A percentile compares a stretch with the other conserved stretches of the same genome.
phyloP scores from a whole-genome alignment of 2,888 invertebrate species.

The Sinodicranocentrus sp. region DNA sequence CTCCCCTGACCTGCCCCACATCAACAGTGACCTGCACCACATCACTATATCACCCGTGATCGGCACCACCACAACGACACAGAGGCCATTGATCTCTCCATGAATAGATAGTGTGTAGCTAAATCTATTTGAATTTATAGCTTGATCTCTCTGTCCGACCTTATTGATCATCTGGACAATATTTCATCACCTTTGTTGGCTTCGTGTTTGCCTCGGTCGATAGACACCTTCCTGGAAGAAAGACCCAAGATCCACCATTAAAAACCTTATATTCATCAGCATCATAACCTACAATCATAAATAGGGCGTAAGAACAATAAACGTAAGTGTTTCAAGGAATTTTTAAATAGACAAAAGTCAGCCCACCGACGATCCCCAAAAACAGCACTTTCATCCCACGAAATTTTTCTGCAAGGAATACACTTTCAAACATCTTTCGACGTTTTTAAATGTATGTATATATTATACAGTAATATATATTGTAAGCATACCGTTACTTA shows the following conservation, averaged over 20 bases:
- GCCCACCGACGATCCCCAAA: slow-evolving; percentile 47
- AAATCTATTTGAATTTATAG: slow-evolving; percentile 45
- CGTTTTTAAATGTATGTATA: not conserved
- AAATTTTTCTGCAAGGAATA: not conserved
- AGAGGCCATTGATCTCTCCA: slow-evolving; percentile 52
- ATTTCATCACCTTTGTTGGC: slow-evolving; percentile 21
- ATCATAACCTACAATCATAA: not conserved
- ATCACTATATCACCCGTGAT: not conserved
- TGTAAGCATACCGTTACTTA: not conserved
- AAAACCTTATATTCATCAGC: not conserved
- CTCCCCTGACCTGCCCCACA: not conserved
- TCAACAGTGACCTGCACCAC: too few relatives aligned
- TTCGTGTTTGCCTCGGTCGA: not conserved
- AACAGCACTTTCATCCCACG: slow-evolving; percentile 31
- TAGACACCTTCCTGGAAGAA: not conserved
- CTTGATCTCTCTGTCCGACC: slow-evolving; percentile 52
- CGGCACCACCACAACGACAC: not conserved
- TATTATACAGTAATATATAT: not conserved
- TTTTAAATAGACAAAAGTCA: slow-evolving; percentile 40
- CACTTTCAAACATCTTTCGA: slow-evolving; percentile 20
- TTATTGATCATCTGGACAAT: not conserved
- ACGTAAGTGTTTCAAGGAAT: not conserved
- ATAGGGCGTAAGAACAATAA: slow-evolving; percentile 29
- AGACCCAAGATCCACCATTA: too few relatives aligned
- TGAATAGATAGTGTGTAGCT: slow-evolving; percentile 36